Conservation (phyloP, 2,113 vertebrate species). For the human region GRCh38 chr2:237494501-237495000, state of each 20-base stretch:
- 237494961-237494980: not conserved
- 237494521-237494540: rapidly evolving
- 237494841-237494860: rapidly evolving
- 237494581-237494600: too few relatives aligned
- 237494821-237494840: too few relatives aligned
- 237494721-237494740: rapidly evolving
- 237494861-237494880: not conserved
- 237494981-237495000: too few relatives aligned
- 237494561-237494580: not conserved
- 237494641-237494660: not conserved
- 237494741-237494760: rapidly evolving
- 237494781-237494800: rapidly evolving
- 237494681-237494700: rapidly evolving
- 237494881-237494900: rapidly evolving
- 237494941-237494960: not conserved
- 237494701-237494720: not conserved
- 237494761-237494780: rapidly evolving
- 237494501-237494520: not conserved
- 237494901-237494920: rapidly evolving
- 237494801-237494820: rapidly evolving
- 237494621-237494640: rapidly evolving
- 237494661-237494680: not conserved
- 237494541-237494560: rapidly evolving
- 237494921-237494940: rapidly evolving
- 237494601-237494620: rapidly evolving